Base-by-base conservation (phyloP, 2,797 vertebrate genomes). In the Sphenopsis melanotis region DNA sequence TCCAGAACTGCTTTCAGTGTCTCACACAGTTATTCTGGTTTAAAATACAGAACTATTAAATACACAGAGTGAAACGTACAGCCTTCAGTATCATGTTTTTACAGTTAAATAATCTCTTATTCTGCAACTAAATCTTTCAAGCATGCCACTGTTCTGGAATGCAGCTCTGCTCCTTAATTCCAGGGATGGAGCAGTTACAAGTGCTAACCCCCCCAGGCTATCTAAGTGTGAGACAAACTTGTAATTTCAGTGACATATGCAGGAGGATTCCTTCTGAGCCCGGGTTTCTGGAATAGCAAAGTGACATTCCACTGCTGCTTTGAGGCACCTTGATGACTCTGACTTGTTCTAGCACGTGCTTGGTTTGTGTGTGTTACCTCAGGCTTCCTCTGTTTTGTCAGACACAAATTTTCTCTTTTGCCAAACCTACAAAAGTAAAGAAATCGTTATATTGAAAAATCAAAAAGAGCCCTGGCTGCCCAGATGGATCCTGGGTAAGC, bases 401-500 rank as follows among this genome's bases (percentile, higher is more conserved):
- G 83, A 89, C 68, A 50, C 34, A 41, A 6, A 41, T 69, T 60
- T 85, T 77, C 89, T 70, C 77, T 89, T 94, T 85, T 82, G 52
- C 84, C 84, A 79, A 83, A 52, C 6, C 20, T 69, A 55, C 81
- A 96, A 91, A 80, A 89, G 89, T 64, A 75, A 82, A 86, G 87
- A 87, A 87, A 90, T 94, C 90, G 29, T 78, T 87, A 65, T 63
- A 87, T 27, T 69, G 84, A 94, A 83, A 71, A 72, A 53, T 59
- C 94, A 75, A 74, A 83, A 68, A 32, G 49, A 84, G 64, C 92
- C 79, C 70, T 94, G 89, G 94, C 90, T 96, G 90, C 61, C 83
- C 3, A 84, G 57, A 46, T 85, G 96, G 81, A 90, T 50, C 71
- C 95, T 90, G 84, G 97, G 97, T 96, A 96, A 96, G 96, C 29